These are phyloP conservation scores for Zaprionus taronus DNA, from an alignment of 1,140 invertebrate genomes.

Conservation along the genomic window DNA sequence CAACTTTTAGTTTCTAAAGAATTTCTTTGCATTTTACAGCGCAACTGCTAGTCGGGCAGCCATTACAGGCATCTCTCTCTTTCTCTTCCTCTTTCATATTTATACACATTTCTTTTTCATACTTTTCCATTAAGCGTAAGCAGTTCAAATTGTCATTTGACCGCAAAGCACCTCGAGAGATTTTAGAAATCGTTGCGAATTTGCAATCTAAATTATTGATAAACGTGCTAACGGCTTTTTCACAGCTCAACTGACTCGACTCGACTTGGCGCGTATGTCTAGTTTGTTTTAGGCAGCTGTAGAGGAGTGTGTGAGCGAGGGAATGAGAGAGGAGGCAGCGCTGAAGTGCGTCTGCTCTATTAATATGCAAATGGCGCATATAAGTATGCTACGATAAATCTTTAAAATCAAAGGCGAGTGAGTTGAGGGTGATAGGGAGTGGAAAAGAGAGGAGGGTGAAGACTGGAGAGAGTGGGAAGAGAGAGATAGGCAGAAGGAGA, in stretches of 20 bases:
- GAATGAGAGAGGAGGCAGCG: background rate
- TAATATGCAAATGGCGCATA: conserved; percentile 79
- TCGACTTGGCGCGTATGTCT: background rate
- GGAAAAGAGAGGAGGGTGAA: background rate
- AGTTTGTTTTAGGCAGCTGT: background rate
- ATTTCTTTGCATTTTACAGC: background rate
- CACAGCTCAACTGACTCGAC: background rate
- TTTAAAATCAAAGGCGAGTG: conserved; percentile 75
- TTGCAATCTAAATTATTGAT: conserved; percentile 76
- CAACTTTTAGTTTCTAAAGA: too few relatives aligned
- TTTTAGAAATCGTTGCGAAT: conserved; percentile 50
- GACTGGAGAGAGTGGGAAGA: background rate
- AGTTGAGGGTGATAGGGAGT: background rate
- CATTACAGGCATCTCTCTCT: too few relatives aligned
- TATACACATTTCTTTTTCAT: conserved; percentile 34
- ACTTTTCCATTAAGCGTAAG: conserved; percentile 46
- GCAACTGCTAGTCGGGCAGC: background rate
- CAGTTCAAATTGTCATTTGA: conserved; percentile 58
- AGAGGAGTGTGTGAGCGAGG: conserved; percentile 21
- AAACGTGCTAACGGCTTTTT: conserved; percentile 34
- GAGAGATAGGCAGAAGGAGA: too few relatives aligned
- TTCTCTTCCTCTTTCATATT: background rate
- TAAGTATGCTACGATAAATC: conserved; percentile 80
- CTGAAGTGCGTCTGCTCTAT: conserved; percentile 54
- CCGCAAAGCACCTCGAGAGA: conserved; percentile 46